phyloP scores from a whole-genome alignment of 1,140 invertebrate species.

The Arion vulgaris region DNA sequence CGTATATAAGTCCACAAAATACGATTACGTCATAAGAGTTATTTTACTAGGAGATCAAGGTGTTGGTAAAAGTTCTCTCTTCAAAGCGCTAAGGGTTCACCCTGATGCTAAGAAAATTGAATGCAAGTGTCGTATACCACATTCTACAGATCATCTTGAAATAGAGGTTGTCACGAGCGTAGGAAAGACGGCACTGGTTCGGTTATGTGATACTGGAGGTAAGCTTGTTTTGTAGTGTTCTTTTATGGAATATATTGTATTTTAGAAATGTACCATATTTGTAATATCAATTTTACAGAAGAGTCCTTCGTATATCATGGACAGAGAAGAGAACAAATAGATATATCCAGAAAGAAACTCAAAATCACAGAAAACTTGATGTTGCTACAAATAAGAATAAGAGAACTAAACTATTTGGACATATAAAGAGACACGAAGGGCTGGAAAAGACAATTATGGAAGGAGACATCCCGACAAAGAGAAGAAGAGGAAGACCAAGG shows the following conservation, averaged over 20 bases:
- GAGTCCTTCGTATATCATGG: too few species aligned
- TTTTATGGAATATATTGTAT: neutral
- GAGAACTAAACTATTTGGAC: too few species aligned
- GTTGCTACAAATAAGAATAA: too few species aligned
- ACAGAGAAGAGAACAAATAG: too few species aligned
- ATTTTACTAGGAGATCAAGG: conserved; percentile 53
- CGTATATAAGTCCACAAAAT: neutral
- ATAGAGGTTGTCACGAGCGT: conserved; percentile 20
- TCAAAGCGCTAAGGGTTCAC: conserved; percentile 31
- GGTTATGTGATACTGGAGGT: conserved; percentile 54
- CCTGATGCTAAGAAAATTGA: conserved; percentile 26
- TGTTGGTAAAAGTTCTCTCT: conserved; percentile 53
- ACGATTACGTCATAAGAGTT: conserved; percentile 49
- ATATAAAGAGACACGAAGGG: too few species aligned
- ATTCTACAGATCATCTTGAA: conserved; percentile 13
- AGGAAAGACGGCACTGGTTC: conserved; percentile 40
- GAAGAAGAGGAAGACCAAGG: too few species aligned
- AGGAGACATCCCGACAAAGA: too few species aligned
- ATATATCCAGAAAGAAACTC: too few species aligned
- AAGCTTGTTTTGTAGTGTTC: neutral
- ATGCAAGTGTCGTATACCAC: neutral
- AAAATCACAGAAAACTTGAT: too few species aligned
- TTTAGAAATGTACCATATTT: neutral
- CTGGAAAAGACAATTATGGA: too few species aligned
- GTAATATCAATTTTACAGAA: too few species aligned